These are phyloP conservation scores for Stictocephala bisonia DNA, from an alignment of 2,888 invertebrate species.

Conservation along the genomic window DNA sequence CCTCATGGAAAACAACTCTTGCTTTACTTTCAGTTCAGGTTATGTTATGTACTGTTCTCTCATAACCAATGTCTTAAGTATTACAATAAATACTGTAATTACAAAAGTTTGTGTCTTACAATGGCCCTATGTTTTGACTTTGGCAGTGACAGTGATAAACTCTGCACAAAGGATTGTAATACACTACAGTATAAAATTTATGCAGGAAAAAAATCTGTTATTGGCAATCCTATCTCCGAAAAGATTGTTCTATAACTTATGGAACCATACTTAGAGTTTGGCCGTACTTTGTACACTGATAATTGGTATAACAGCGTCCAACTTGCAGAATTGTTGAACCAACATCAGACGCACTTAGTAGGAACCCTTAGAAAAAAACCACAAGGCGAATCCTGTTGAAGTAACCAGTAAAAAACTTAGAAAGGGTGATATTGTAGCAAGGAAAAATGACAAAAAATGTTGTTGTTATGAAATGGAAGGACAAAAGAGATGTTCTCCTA, in stretches of 20 bases:
- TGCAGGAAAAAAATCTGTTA: slow-evolving; percentile 24
- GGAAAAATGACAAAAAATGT: background rate
- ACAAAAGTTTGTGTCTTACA: no score
- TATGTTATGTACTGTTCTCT: no score
- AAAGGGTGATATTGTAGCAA: background rate
- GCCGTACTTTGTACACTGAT: slow-evolving; percentile 25
- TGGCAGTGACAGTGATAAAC: no score
- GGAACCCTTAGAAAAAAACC: background rate
- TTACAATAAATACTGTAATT: no score
- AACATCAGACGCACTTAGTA: background rate
- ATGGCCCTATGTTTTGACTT: no score
- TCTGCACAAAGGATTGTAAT: slow-evolving; percentile 17
- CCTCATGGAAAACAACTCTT: no score
- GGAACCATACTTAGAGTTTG: slow-evolving; percentile 24
- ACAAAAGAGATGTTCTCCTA: background rate
- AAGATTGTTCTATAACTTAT: slow-evolving; percentile 18
- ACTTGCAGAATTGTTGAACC: background rate
- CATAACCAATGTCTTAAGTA: no score
- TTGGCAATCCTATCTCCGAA: background rate
- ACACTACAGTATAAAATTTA: slow-evolving; percentile 25
- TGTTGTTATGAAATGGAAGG: no score
- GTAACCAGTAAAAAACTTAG: background rate
- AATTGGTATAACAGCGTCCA: slow-evolving; percentile 16
- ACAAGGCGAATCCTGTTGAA: background rate
- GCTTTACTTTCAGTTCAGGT: no score